Base-by-base conservation (phyloP, 2,888 invertebrate genomes). In the Hermaeophaga mercurialis region DNA sequence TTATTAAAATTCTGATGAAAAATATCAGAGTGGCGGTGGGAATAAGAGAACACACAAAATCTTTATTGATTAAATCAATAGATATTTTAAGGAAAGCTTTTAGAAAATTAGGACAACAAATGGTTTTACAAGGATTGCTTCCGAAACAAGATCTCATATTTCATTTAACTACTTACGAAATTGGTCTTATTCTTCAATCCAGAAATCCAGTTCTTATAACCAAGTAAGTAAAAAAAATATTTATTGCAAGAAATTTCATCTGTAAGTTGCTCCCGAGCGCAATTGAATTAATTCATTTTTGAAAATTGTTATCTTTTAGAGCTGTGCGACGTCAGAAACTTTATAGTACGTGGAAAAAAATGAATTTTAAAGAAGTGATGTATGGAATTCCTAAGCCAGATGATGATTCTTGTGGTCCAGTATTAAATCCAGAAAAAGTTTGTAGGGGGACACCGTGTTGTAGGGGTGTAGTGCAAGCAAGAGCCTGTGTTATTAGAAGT, bases 401-500 rank as follows among this genome's bases (percentile, higher is more conserved):
- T n/a, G 65, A 65, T 0, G 50, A 57, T 11, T 53, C 39, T 11
- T 4, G 54, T 6, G 26, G 59, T 7, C 44, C 50, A 3, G 17
- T 54, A 0, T 58, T 59, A 18, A 54, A 61, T 0, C 18, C 38
- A 7, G 43, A 53, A 1, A 54, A 62, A 9, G 56, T 59, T 17
- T 65, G 67, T 47, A 59, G 50, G 12, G 92, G 89, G 6, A 88
- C 88, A 5, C 84, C 90, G 0, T 90, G 90, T 1, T 89, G 85
- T 66, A 81, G 82, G 4, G 91, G 91, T 0, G 80, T 82, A 26
- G 84, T 87, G 1, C 76, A 82, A 7, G 90, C 85, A 0, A 79
- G 85, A 45, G 91, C 89, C 0, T 86, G 90, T 67, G 90, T 93
- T 1, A 84, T 91, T 8, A 82, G 80, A n/a, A 81, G 81, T 49